These are phyloP conservation scores for Ondatra zibethicus DNA, from an alignment of 2,113 vertebrate species.

Conservation along the genomic window DNA sequence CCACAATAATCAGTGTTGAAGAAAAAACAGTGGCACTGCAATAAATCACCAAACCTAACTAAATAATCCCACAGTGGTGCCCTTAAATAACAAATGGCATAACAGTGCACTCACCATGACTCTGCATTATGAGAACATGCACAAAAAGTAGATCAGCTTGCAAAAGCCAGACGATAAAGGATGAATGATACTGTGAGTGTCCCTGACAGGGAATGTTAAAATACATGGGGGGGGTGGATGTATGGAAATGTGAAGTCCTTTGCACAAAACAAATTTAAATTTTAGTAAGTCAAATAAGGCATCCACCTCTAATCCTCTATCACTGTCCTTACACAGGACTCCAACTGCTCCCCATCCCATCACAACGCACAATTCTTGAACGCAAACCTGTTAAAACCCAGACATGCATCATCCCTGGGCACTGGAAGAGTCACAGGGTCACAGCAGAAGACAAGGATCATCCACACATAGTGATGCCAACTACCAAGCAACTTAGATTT, in stretches of 20 bases:
- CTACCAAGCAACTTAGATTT: slow-evolving; percentile 37
- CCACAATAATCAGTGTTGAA: slow-evolving; percentile 39
- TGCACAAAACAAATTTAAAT: not conserved
- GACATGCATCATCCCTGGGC: not conserved
- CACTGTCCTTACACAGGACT: not conserved
- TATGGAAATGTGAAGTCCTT: not conserved
- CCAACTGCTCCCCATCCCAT: not conserved
- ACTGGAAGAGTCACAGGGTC: not conserved
- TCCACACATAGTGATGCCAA: not conserved
- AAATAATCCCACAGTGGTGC: slow-evolving; percentile 73
- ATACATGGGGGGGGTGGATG: not conserved
- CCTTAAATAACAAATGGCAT: slow-evolving; percentile 48
- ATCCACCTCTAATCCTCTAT: not conserved
- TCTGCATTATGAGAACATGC: slow-evolving; percentile 48
- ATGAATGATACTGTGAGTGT: not conserved
- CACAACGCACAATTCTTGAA: not conserved
- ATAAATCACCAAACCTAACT: slow-evolving; percentile 62
- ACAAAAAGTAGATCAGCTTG: slow-evolving; percentile 36
- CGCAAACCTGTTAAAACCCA: slow-evolving; percentile 22
- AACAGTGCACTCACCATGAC: slow-evolving; percentile 63
- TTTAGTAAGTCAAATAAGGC: slow-evolving; percentile 48
- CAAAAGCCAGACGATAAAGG: slow-evolving; percentile 32
- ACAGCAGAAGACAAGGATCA: not conserved
- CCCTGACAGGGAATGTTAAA: not conserved
- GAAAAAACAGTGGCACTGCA: slow-evolving; percentile 54